Evolutionary conservation across 2,888 invertebrate species (phyloP).

Genomic region (Trichopoda pennipes): DNA sequence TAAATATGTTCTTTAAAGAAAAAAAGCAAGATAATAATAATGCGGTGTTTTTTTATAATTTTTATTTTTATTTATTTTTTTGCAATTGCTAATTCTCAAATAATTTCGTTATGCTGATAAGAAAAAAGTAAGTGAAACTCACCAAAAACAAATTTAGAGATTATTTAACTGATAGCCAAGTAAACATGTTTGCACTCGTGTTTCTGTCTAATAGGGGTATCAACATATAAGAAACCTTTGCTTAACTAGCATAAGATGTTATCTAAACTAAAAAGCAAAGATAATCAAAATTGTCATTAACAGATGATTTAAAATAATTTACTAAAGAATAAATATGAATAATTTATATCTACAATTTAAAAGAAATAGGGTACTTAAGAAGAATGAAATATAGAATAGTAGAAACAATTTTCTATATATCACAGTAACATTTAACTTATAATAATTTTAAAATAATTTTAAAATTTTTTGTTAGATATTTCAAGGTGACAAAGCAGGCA

Average conservation of each 20-base stretch:
- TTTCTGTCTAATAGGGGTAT: not conserved
- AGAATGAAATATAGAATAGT: no score
- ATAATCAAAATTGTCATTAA: conserved; percentile 51
- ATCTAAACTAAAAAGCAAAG: conserved; percentile 10
- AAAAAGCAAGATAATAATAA: not conserved
- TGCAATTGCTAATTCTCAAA: conserved; percentile 42
- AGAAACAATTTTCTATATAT: no score
- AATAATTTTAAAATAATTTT: no score
- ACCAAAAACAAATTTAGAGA: conserved; percentile 14
- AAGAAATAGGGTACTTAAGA: not conserved
- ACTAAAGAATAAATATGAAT: not conserved
- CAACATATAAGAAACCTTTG: not conserved
- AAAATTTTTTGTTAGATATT: no score
- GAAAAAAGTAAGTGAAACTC: conserved; percentile 8
- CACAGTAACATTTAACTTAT: no score
- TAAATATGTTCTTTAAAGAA: conserved; percentile 21
- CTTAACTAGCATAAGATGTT: conserved; percentile 17
- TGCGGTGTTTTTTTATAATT: conserved; percentile 65
- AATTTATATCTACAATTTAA: not conserved
- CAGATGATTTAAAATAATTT: conserved; percentile 40
- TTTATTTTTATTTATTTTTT: not conserved
- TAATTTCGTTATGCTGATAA: conserved; percentile 41
- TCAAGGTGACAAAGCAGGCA: no score
- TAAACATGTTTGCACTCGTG: not conserved
- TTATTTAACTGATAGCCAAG: conserved; percentile 27